These are phyloP conservation scores for Myripristis murdjan DNA, from an alignment of 2,797 vertebrate genomes.

Conservation along the genomic window DNA sequence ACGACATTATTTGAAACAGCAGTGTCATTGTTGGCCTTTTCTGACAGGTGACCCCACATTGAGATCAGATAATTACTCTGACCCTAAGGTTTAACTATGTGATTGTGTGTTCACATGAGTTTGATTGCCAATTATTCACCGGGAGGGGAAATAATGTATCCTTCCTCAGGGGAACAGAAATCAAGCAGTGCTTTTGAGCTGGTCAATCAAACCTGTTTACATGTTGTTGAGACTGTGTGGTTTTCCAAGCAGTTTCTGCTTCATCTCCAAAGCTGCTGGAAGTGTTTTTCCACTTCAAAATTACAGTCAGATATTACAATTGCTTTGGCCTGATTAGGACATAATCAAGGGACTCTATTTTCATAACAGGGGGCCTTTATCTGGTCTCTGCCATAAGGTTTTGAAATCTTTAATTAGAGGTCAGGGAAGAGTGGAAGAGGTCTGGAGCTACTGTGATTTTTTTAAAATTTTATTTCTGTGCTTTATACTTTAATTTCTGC, in stretches of 20 bases:
- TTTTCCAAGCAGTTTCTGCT: constrained; percentile 15
- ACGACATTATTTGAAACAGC: too few relatives aligned
- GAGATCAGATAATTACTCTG: constrained; percentile 20
- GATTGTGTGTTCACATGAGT: constrained; percentile 34
- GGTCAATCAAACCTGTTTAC: not conserved
- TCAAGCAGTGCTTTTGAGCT: not conserved
- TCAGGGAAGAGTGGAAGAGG: constrained; percentile 10
- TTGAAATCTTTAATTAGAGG: too few relatives aligned
- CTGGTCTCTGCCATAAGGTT: too few relatives aligned
- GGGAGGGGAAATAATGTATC: not conserved
- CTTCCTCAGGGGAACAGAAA: constrained; percentile 10
- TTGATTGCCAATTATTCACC: constrained; percentile 44
- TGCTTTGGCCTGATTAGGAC: constrained; percentile 32
- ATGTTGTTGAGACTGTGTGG: not conserved
- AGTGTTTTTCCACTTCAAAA: constrained; percentile 24
- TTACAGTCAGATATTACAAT: constrained; percentile 17
- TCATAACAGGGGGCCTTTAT: not conserved
- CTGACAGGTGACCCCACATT: constrained; percentile 1
- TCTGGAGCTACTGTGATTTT: too few relatives aligned
- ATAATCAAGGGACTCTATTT: not conserved
- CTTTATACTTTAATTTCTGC: not conserved
- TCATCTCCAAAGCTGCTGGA: not conserved
- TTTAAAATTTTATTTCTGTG: not conserved
- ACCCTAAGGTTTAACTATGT: constrained; percentile 9
- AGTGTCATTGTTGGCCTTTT: too few relatives aligned